These are phyloP conservation scores for Esox lucius DNA, from an alignment of 2,797 vertebrate genomes.

Conservation along the genomic window DNA sequence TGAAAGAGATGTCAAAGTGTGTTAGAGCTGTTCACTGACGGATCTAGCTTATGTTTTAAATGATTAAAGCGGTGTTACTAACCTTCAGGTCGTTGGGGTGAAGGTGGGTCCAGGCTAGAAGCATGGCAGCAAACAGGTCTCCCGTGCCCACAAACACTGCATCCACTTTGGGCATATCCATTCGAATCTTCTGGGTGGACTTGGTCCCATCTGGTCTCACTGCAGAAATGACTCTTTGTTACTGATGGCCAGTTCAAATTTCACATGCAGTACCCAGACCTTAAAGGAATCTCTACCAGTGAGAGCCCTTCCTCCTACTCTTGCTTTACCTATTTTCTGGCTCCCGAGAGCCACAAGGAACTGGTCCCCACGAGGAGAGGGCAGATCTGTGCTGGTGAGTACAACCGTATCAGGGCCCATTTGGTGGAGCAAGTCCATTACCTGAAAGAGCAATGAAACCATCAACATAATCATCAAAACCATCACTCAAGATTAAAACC, in stretches of 20 bases:
- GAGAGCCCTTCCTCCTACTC: no score
- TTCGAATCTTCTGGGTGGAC: conserved; percentile 81
- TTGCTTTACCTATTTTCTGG: conserved; percentile 81
- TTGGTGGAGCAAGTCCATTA: conserved; percentile 91
- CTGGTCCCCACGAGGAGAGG: conserved; percentile 77
- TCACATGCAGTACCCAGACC: not conserved
- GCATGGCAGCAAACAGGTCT: conserved; percentile 94
- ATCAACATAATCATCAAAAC: not conserved
- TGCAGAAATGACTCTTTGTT: conserved; percentile 45
- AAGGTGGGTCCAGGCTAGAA: conserved; percentile 93
- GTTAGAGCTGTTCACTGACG: not conserved
- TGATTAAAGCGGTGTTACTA: not conserved
- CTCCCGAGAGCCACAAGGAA: conserved; percentile 91
- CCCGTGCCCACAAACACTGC: conserved; percentile 96
- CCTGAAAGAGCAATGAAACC: conserved; percentile 66
- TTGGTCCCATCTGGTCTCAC: conserved; percentile 80
- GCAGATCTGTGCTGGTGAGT: conserved; percentile 93
- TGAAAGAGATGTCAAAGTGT: conserved; percentile 51
- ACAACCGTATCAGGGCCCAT: conserved; percentile 95
- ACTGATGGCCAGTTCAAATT: not conserved
- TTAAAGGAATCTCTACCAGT: not conserved
- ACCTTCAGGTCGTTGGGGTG: conserved; percentile 94
- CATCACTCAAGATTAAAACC: not conserved
- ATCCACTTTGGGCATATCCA: conserved; percentile 91
- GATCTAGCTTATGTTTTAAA: not conserved